A percentile compares a stretch with the other conserved stretches of the same genome.
Evolutionary conservation across 2,113 vertebrate species (phyloP).

Genomic region (Hydrolagus affinis): DNA sequence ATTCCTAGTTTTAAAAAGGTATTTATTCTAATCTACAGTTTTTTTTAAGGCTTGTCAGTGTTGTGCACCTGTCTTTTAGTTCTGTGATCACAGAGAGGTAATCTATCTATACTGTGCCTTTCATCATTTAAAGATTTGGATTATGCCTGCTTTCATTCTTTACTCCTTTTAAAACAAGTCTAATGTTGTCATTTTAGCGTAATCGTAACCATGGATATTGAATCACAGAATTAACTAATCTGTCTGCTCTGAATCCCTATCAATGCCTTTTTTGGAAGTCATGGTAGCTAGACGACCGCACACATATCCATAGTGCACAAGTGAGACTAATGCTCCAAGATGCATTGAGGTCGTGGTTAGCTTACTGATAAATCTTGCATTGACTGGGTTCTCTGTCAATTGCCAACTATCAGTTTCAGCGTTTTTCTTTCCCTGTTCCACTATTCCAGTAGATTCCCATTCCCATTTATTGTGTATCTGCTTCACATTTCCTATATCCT

Average conservation of each 20-base stretch:
- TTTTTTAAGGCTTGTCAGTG: neutral
- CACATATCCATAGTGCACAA: too few relatives aligned
- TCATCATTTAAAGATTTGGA: neutral
- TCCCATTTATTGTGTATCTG: neutral
- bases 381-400: neutral
- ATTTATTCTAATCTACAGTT: neutral
- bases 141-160: neutral
- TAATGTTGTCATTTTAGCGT: neutral
- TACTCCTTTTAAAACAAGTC: neutral
- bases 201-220: neutral
- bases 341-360: neutral
- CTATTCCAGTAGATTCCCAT: neutral
- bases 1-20: neutral
- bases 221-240: neutral
- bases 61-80: neutral
- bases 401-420: neutral
- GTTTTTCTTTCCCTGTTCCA: neutral
- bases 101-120: neutral
- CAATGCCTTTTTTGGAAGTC: too few relatives aligned
- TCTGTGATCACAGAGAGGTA: neutral
- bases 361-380: neutral
- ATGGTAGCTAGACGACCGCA: too few relatives aligned
- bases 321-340: too few relatives aligned
- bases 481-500: neutral
- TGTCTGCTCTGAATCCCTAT: neutral